These are phyloP conservation scores for Saguinus midas DNA, from an alignment of 2,113 vertebrate species.

Conservation along the genomic window DNA sequence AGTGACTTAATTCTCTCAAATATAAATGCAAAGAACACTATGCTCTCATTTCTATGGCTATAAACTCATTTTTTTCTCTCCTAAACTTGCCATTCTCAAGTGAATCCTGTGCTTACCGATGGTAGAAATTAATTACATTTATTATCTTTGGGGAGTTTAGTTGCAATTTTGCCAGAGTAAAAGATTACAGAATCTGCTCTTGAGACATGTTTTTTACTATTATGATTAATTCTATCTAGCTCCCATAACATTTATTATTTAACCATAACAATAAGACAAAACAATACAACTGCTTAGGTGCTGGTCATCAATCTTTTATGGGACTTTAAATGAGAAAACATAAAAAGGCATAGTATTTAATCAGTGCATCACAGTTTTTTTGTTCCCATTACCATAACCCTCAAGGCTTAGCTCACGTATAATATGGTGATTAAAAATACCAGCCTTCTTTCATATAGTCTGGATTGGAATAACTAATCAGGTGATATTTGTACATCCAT, in stretches of 20 bases:
- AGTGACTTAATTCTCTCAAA: background rate
- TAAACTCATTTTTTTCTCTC: slow-evolving; percentile 37
- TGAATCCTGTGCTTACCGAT: slow-evolving; percentile 39
- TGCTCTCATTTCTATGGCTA: background rate
- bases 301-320: slow-evolving; percentile 70
- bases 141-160: slow-evolving; percentile 55
- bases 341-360: slow-evolving; percentile 61
- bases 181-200: slow-evolving; percentile 49
- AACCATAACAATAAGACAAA: slow-evolving; percentile 61
- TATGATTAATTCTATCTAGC: slow-evolving; percentile 65
- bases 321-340: slow-evolving; percentile 59
- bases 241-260: slow-evolving; percentile 70
- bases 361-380: background rate
- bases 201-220: slow-evolving; percentile 56
- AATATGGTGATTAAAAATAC: background rate
- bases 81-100: slow-evolving; percentile 24
- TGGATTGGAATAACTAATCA: background rate
- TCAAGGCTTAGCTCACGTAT: slow-evolving; percentile 14
- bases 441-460: background rate
- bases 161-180: slow-evolving; percentile 46
- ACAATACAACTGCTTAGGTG: slow-evolving; percentile 61
- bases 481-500: background rate
- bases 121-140: slow-evolving; percentile 71
- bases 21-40: background rate
- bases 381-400: background rate